Evolutionary conservation across 2,113 vertebrate species (phyloP).

Genomic region (Ageneiosus marmoratus): DNA sequence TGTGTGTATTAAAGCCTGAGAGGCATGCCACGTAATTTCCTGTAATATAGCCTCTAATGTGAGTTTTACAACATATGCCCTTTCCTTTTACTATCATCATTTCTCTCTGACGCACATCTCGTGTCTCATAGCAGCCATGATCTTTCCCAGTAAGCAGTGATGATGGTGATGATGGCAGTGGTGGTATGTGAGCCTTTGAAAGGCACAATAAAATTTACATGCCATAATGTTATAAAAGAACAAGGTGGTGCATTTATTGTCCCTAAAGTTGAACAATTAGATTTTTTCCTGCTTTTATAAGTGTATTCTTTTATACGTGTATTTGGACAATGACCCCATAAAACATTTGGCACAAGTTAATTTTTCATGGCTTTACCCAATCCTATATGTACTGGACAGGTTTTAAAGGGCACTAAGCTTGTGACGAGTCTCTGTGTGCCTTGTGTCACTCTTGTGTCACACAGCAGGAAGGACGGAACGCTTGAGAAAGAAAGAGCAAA

Average conservation of each 20-base stretch:
- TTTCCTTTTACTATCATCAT: conserved; percentile 32
- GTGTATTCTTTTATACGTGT: conserved; percentile 45
- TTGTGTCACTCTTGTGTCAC: conserved; percentile 4
- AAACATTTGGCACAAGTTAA: conserved; percentile 68
- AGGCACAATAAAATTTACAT: conserved; percentile 69
- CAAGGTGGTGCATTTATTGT: conserved; percentile 56
- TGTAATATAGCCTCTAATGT: conserved; percentile 8
- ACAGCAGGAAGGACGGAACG: conserved; percentile 15
- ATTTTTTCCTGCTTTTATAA: conserved; percentile 39
- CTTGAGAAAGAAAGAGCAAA: not conserved
- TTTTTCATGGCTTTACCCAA: conserved; percentile 64
- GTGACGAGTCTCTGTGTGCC: conserved; percentile 6
- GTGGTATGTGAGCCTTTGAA: not conserved
- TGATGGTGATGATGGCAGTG: conserved; percentile 3
- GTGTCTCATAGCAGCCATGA: not conserved
- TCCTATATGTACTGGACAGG: conserved; percentile 20
- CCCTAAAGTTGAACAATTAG: conserved; percentile 49
- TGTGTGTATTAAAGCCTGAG: not conserved
- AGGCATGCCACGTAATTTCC: conserved; percentile 2
- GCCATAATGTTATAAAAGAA: conserved; percentile 57
- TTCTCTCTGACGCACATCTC: conserved; percentile 5
- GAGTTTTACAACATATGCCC: conserved; percentile 2
- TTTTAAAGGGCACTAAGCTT: conserved; percentile 56
- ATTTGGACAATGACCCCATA: conserved; percentile 73
- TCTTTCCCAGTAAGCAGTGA: not conserved